These are phyloP conservation scores for Elaphurus davidianus DNA, from an alignment of 2,113 vertebrate species.

Conservation along the genomic window DNA sequence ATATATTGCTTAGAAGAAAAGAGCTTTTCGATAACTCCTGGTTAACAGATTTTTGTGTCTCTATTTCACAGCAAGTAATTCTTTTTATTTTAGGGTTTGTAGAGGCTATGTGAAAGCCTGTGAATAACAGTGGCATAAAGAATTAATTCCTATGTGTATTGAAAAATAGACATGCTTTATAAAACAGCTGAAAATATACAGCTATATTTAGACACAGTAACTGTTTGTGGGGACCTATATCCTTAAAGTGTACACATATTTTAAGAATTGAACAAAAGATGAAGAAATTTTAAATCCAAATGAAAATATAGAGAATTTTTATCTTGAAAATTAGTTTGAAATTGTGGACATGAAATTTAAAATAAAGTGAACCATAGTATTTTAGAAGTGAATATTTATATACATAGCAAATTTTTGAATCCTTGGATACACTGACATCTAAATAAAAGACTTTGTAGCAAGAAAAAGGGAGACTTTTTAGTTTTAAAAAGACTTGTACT, in stretches of 20 bases:
- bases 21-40: neutral
- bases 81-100: constrained; percentile 19
- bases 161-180: neutral
- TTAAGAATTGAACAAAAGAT: neutral
- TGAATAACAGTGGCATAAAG: constrained; percentile 28
- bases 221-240: neutral
- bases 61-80: neutral
- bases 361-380: neutral
- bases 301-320: neutral
- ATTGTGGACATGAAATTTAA: neutral
- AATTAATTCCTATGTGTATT: neutral
- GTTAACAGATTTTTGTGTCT: constrained; percentile 57
- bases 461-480: neutral
- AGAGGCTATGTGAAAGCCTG: neutral
- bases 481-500: neutral
- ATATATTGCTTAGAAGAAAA: constrained; percentile 54
- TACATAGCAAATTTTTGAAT: neutral
- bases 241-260: neutral
- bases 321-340: neutral
- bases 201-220: neutral
- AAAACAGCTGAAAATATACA: neutral
- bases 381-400: neutral
- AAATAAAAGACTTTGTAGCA: neutral
- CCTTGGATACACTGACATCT: neutral
- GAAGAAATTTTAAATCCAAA: neutral